Evolutionary conservation across 37 sponge, comb jelly and placozoan genomes (phyloP).

Genomic region (Cliona cf. orientalis): DNA sequence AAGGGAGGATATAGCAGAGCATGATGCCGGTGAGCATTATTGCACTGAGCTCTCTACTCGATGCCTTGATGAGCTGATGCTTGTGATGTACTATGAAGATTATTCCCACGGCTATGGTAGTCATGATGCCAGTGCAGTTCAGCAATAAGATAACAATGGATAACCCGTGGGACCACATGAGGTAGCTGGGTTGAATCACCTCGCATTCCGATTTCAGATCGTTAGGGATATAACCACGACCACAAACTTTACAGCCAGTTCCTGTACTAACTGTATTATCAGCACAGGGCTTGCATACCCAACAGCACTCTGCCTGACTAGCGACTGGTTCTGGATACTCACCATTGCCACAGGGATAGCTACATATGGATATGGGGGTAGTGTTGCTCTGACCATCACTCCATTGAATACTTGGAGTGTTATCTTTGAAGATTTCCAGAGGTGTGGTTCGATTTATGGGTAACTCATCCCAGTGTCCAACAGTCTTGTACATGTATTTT

Average conservation of each 20-base stretch:
- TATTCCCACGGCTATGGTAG: slow-evolving; percentile 15
- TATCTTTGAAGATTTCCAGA: no score
- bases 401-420: not conserved
- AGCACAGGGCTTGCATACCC: slow-evolving; percentile 63
- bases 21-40: slow-evolving; percentile 59
- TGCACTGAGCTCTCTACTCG: slow-evolving; percentile 77
- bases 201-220: slow-evolving; percentile 30
- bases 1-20: slow-evolving; percentile 50
- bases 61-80: slow-evolving; percentile 60
- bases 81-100: slow-evolving; percentile 46
- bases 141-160: slow-evolving; percentile 41
- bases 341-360: slow-evolving; percentile 45
- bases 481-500: not conserved
- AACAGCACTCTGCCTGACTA: slow-evolving; percentile 57
- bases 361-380: slow-evolving; percentile 20
- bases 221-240: slow-evolving; percentile 48
- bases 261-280: slow-evolving; percentile 21
- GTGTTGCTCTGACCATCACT: not conserved
- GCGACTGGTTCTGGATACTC: slow-evolving; percentile 13
- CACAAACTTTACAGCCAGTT: slow-evolving; percentile 42
- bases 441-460: no score
- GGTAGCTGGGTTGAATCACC: slow-evolving; percentile 19
- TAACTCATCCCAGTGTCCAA: slow-evolving; percentile 32
- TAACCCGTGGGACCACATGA: slow-evolving; percentile 24
- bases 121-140: slow-evolving; percentile 34